Evolutionary conservation across 2,888 invertebrate species (phyloP).

Genomic region (Hyposoter didymator): DNA sequence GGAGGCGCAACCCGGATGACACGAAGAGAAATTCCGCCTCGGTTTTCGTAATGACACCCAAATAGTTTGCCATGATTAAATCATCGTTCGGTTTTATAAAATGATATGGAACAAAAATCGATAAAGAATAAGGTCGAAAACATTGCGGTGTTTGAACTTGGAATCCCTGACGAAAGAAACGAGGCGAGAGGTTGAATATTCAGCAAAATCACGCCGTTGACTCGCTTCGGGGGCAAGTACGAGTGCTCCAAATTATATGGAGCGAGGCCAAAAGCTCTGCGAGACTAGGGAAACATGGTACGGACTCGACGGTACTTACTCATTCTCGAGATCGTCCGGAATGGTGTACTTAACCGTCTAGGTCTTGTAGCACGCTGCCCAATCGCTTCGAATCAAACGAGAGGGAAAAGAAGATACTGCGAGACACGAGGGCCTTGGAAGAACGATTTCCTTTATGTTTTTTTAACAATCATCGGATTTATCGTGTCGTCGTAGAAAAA

Average conservation of each 20-base stretch:
- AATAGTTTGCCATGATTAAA: conserved; percentile 20
- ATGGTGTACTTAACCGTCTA: conserved; percentile 4
- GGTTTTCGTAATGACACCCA: conserved; percentile 75
- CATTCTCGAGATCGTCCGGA: conserved; percentile 6
- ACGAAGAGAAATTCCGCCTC: conserved; percentile 75
- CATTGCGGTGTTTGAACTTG: neutral
- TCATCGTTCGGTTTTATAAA: neutral
- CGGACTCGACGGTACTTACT: neutral
- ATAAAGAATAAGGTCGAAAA: neutral
- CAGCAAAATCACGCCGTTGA: conserved; percentile 78
- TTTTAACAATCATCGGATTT: neutral
- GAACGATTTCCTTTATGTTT: neutral
- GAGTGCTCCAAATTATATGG: conserved; percentile 83
- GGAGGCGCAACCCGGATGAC: conserved; percentile 73
- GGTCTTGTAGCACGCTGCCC: neutral
- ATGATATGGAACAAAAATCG: neutral
- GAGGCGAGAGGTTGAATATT: neutral
- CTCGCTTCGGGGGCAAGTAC: conserved; percentile 80
- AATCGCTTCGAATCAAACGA: conserved; percentile 1
- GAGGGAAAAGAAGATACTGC: neutral
- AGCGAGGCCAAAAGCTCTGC: conserved; percentile 72
- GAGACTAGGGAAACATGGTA: neutral
- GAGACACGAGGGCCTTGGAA: neutral
- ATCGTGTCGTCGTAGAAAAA: neutral
- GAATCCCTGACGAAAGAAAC: neutral